phyloP scores from a whole-genome alignment of 2,888 invertebrate species.

The Caprella mutica region DNA sequence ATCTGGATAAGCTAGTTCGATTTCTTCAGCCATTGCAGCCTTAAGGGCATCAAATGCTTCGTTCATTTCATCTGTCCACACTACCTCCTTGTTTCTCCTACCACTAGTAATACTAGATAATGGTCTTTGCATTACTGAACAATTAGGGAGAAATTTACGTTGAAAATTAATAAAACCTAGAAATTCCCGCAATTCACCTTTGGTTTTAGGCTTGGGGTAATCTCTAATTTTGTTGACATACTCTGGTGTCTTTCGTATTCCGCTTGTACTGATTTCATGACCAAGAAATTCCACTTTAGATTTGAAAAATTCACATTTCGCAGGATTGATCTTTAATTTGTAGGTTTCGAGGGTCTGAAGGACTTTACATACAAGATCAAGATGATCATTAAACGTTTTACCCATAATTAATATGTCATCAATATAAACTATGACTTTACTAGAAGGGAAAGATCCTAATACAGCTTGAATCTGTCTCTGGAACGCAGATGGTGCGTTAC shows the following conservation, averaged over 20 bases:
- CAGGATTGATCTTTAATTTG: neutral
- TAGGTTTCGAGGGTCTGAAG: neutral
- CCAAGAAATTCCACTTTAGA: neutral
- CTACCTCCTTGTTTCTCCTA: neutral
- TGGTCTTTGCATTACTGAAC: neutral
- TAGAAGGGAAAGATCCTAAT: neutral
- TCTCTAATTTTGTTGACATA: neutral
- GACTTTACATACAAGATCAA: neutral
- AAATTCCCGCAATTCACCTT: neutral
- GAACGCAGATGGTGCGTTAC: neutral
- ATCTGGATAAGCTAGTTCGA: neutral
- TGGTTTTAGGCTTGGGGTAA: neutral
- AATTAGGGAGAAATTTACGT: neutral
- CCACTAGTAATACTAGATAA: neutral
- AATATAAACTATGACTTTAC: neutral
- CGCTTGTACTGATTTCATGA: neutral
- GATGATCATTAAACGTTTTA: neutral
- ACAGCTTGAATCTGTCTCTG: neutral
- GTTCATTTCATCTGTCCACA: neutral
- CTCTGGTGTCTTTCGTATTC: neutral
- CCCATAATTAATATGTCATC: slow-evolving; percentile 7
- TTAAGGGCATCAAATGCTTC: neutral
- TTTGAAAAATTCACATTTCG: slow-evolving; percentile 1
- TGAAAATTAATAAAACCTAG: neutral
- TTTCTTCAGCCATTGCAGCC: neutral